Percentiles rank a stretch among this genome's conserved stretches.
Conservation (phyloP, 2,113 vertebrate genomes). For the Phaethon lepturus region DNA sequence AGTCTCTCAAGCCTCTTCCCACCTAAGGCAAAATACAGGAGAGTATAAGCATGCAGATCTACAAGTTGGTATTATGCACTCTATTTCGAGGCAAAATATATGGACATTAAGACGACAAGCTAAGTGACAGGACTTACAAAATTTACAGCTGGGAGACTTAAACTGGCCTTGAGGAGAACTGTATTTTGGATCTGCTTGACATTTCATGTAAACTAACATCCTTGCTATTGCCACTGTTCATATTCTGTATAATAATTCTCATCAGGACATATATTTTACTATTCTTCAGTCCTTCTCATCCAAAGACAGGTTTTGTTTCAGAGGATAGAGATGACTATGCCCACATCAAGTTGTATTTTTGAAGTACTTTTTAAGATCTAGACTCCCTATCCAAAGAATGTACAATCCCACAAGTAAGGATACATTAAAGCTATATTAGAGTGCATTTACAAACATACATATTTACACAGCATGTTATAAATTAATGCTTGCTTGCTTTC, state of each 20-base stretch:
- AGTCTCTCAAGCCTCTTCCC: not conserved
- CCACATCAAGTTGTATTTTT: not conserved
- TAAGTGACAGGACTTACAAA: not conserved
- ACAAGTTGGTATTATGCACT: not conserved
- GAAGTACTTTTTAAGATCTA: not conserved
- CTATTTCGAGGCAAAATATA: not conserved
- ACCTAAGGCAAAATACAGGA: not conserved
- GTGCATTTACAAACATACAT: fast-evolving
- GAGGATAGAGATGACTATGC: not conserved
- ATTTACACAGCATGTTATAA: not conserved
- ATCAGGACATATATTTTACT: not conserved
- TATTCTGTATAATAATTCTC: not conserved
- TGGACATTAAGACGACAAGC: not conserved
- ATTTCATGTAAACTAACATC: not conserved
- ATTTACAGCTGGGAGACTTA: not conserved
- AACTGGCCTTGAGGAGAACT: not conserved
- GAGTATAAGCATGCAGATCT: not conserved
- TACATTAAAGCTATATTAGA: not conserved
- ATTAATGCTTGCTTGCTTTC: not conserved
- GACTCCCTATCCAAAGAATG: not conserved
- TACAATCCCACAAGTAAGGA: not conserved
- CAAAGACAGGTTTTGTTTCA: not conserved
- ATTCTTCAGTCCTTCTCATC: not conserved
- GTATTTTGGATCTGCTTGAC: not conserved
- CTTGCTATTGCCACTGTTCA: not conserved